Evolutionary conservation across 2,888 invertebrate genomes (phyloP).

Genomic region (Tiliacea citrago): DNA sequence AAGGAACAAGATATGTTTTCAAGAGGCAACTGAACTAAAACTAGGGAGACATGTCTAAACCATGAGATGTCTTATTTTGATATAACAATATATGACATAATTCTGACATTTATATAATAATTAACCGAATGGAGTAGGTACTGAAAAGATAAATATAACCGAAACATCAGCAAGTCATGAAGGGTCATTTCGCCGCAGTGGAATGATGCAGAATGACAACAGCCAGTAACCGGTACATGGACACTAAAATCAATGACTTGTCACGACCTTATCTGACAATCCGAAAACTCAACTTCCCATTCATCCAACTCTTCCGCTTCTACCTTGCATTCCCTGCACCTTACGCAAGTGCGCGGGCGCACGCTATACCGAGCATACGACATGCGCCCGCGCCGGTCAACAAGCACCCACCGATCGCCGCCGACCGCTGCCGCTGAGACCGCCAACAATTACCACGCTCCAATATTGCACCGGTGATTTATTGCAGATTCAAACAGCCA

Average conservation of each 20-base stretch:
- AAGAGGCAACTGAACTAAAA: no score
- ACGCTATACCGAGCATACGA: constrained; percentile 53
- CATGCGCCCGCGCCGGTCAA: constrained; percentile 51
- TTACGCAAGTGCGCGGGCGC: constrained; percentile 68
- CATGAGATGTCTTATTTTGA: background rate
- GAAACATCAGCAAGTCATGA: no score
- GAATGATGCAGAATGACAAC: background rate
- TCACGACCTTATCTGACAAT: background rate
- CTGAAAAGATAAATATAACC: background rate
- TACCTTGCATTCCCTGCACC: constrained; percentile 31
- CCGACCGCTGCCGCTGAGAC: constrained; percentile 19
- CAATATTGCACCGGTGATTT: constrained; percentile 55
- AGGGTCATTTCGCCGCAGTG: background rate
- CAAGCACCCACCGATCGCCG: constrained; percentile 35
- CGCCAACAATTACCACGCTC: constrained; percentile 52
- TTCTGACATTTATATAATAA: background rate
- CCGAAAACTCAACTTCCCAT: no score
- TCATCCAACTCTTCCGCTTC: constrained; percentile 13
- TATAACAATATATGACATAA: background rate
- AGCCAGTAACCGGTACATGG: no score
- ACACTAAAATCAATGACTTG: background rate
- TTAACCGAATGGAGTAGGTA: background rate
- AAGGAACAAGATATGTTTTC: background rate
- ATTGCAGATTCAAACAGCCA: constrained; percentile 42
- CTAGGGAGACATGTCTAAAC: no score